Evolutionary conservation across 2,113 vertebrate genomes (phyloP).

Genomic region (Oriolus oriolus): DNA sequence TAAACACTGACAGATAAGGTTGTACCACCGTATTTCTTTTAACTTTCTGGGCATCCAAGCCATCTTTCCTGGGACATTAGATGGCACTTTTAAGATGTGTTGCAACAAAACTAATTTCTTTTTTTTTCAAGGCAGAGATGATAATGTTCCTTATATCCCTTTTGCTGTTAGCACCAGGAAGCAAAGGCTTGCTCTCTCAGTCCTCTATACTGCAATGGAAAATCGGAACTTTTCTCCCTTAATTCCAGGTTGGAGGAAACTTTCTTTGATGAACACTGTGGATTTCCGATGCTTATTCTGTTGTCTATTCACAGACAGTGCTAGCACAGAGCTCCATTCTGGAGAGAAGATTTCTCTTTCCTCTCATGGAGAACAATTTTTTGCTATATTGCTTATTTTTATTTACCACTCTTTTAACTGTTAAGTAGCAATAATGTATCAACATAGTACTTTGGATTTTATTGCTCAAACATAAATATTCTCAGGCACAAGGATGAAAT

Average conservation of each 20-base stretch:
- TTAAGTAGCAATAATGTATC: not conserved
- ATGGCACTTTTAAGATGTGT: not conserved
- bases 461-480: not conserved
- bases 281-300: not conserved
- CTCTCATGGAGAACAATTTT: not conserved
- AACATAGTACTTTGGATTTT: not conserved
- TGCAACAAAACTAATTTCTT: not conserved
- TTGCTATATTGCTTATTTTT: not conserved
- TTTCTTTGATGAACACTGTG: not conserved
- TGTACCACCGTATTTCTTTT: not conserved
- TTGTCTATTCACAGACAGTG: not conserved
- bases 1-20: not conserved
- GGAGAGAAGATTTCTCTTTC: not conserved
- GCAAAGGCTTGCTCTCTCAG: accelerated
- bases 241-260: not conserved
- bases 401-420: not conserved
- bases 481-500: not conserved
- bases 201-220: not conserved
- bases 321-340: not conserved
- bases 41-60: not conserved
- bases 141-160: not conserved
- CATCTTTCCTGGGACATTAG: not conserved
- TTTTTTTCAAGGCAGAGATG: not conserved
- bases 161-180: not conserved
- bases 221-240: not conserved